Evolutionary conservation across 2,888 invertebrate genomes (phyloP).

Genomic region (Digitonthophagus gazella): DNA sequence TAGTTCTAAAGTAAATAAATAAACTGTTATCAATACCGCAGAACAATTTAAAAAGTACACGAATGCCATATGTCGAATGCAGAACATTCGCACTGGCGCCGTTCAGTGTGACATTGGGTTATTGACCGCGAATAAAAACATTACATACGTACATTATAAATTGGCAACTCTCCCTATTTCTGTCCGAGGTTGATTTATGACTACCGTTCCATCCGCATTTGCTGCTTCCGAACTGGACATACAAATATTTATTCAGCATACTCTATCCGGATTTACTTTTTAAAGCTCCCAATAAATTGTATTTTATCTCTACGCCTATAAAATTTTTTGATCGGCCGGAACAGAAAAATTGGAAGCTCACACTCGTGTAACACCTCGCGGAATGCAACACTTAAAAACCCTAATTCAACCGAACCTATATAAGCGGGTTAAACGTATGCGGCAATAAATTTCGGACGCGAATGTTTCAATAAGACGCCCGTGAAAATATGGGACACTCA

Average conservation of each 20-base stretch:
- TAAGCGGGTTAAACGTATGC: constrained; percentile 7
- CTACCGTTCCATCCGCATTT: not conserved
- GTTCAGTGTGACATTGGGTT: not conserved
- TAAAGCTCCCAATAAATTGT: not conserved
- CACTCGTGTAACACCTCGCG: not conserved
- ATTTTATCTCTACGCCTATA: not conserved
- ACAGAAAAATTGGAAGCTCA: not conserved
- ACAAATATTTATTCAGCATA: not conserved
- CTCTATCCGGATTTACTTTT: not conserved
- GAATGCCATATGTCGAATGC: not conserved
- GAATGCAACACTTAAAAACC: not conserved
- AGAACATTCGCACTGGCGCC: not conserved
- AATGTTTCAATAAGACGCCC: constrained; percentile 9
- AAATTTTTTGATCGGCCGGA: not conserved
- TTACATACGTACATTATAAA: not conserved
- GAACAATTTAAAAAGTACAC: not conserved
- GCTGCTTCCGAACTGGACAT: not conserved
- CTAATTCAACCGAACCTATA: not conserved
- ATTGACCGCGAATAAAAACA: not conserved
- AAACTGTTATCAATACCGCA: not conserved
- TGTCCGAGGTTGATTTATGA: not conserved
- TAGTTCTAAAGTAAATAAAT: not conserved
- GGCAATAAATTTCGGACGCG: constrained; percentile 10
- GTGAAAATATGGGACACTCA: constrained; percentile 16
- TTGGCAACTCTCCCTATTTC: not conserved